A percentile compares a stretch with the other conserved stretches of the same genome.
phyloP scores from a whole-genome alignment of 2,888 invertebrate species.

The Calameuta pallipes region DNA sequence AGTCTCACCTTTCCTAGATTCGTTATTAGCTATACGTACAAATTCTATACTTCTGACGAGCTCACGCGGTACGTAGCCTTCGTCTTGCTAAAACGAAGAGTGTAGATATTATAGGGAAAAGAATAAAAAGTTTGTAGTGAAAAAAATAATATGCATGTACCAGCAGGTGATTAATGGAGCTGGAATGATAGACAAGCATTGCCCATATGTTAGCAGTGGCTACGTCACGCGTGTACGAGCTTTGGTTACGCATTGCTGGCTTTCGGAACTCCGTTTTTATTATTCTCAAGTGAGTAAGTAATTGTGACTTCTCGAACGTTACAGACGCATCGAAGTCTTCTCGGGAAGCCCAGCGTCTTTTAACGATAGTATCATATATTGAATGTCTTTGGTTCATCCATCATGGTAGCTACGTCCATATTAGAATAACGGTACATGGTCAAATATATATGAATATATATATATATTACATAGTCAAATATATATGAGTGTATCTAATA shows the following conservation, averaged over 20 bases:
- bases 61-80: neutral
- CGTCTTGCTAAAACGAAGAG: neutral
- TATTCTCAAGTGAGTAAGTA: neutral
- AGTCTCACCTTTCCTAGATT: neutral
- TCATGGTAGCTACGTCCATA: neutral
- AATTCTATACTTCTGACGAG: neutral
- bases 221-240: neutral
- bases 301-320: neutral
- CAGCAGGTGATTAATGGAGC: conserved; percentile 18
- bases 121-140: neutral
- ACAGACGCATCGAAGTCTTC: neutral
- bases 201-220: neutral
- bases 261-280: neutral
- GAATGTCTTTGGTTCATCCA: neutral
- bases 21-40: neutral
- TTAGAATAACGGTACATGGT: neutral
- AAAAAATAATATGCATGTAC: conserved; percentile 1
- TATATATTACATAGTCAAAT: neutral
- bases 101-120: neutral
- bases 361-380: neutral
- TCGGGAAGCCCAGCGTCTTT: neutral
- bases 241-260: neutral
- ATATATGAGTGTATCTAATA: neutral
- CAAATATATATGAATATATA: neutral
- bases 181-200: conserved; percentile 12